Evolutionary conservation across 2,113 vertebrate species (phyloP).

Genomic region (Progne subis): DNA sequence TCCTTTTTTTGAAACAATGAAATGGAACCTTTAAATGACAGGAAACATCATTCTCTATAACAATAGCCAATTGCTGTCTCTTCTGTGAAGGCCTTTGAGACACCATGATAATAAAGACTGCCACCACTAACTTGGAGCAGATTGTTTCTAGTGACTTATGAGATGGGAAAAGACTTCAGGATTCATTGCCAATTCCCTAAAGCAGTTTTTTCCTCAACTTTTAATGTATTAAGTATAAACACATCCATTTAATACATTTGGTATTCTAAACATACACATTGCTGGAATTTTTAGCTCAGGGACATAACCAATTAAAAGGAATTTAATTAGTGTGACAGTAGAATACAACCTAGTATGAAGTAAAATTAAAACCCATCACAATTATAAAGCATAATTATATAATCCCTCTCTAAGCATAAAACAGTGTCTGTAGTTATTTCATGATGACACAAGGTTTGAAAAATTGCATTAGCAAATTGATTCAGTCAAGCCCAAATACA

Average conservation of each 20-base stretch:
- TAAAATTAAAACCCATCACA: constrained; percentile 33
- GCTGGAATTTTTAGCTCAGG: constrained; percentile 38
- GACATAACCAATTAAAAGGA: constrained; percentile 19
- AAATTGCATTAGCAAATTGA: not conserved
- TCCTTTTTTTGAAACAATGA: not conserved
- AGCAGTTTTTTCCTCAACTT: not conserved
- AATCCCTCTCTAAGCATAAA: constrained; percentile 24
- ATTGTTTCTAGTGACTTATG: constrained; percentile 24
- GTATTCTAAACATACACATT: constrained; percentile 26
- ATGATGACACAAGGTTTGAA: not conserved
- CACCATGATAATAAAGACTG: not conserved
- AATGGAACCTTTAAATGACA: not conserved
- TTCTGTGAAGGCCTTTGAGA: not conserved
- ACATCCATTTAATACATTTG: constrained; percentile 18
- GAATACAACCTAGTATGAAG: not conserved
- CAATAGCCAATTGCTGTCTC: not conserved
- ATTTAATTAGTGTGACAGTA: constrained; percentile 14
- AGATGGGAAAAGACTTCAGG: not conserved
- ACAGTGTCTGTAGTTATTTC: not conserved
- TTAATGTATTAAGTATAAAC: constrained; percentile 10
- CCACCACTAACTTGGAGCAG: not conserved
- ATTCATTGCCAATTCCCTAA: constrained; percentile 8
- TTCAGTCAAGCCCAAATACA: not conserved
- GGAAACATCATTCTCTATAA: not conserved
- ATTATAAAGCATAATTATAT: not conserved